Evolutionary conservation across 2,888 invertebrate genomes (phyloP), one percentile per base, ranked within the genome.

Genomic region (Xylota sylvarum): DNA sequence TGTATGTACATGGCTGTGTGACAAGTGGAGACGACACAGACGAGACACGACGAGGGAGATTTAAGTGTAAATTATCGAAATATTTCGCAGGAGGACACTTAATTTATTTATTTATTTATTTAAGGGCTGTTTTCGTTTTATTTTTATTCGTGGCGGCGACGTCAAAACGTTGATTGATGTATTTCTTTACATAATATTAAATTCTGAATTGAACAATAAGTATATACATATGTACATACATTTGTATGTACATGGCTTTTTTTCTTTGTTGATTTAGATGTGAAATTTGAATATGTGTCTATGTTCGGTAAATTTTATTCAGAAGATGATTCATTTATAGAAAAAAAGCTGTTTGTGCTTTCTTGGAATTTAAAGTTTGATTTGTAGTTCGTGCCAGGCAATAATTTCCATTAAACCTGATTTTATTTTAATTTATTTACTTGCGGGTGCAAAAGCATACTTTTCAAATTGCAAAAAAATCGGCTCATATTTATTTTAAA

Each of bases 21-120:
- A 5, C 46, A 27, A 46, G 50, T 52, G 40, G 10, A 48, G 58
- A 23, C 60, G 40, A 62, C 43, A 35, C 14, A 35, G 23, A 32
- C 12, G n/a, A 40, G 23, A 1, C 58, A 10, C 9, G 23, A 4
- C 58, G 6, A 60, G 48, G 23, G 43, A 37, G 70, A 70, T 46
- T 65, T 14, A 14, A 65, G 56, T 64, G 56, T 52, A 52, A 52
- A 62, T 62, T 52, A 73, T 60, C 17, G 30, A 50, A 62, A 50
- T 9, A 62, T 50, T 60, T 73, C 30, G 9, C 50, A 17, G 23
- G 17, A 40, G 50, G 50, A 62, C 30, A 37, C 50, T 58, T 58
- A 23, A 73, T 40, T 50, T 37, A 60, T 73, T 73, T 60, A 50
- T 52, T 43, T 58, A 17, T 35, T 58, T 48, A 58, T 56, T 60